Conservation (phyloP, 2,113 vertebrate species). For the Oncorhynchus tshawytscha region DNA sequence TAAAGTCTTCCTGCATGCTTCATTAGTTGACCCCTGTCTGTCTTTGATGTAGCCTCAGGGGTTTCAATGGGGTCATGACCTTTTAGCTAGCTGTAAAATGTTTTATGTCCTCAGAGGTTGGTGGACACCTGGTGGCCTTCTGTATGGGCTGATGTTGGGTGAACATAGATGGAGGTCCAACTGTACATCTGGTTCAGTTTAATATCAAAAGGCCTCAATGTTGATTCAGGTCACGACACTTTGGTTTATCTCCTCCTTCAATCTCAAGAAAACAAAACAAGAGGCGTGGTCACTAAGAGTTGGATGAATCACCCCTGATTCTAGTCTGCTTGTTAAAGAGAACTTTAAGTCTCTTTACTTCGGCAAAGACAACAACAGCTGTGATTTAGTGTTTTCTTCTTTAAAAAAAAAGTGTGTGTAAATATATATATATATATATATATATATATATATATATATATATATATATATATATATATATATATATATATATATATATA, state of each 20-base stretch:
- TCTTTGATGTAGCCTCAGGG: constrained; percentile 45
- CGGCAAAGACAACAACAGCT: too few relatives aligned
- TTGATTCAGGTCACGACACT: too few relatives aligned
- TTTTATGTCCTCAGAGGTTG: neutral
- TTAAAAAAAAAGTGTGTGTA: neutral
- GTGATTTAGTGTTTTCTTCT: neutral
- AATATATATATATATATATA: neutral
- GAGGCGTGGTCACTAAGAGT: too few relatives aligned
- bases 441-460: neutral
- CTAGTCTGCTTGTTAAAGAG: too few relatives aligned
- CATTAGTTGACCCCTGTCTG: constrained; percentile 37
- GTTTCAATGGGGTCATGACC: constrained; percentile 28
- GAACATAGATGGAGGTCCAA: too few relatives aligned
- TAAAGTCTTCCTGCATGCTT: constrained; percentile 45
- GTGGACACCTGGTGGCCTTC: neutral
- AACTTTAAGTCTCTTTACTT: too few relatives aligned
- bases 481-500: neutral
- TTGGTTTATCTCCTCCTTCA: too few relatives aligned
- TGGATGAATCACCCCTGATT: too few relatives aligned
- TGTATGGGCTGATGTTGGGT: too few relatives aligned
- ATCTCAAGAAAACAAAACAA: too few relatives aligned
- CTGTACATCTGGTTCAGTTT: neutral
- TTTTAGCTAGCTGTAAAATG: constrained; percentile 1
- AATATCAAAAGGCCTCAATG: too few relatives aligned
- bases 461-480: neutral